Conservation (phyloP, 2,888 invertebrate species). For the Panzeria rudis region DNA sequence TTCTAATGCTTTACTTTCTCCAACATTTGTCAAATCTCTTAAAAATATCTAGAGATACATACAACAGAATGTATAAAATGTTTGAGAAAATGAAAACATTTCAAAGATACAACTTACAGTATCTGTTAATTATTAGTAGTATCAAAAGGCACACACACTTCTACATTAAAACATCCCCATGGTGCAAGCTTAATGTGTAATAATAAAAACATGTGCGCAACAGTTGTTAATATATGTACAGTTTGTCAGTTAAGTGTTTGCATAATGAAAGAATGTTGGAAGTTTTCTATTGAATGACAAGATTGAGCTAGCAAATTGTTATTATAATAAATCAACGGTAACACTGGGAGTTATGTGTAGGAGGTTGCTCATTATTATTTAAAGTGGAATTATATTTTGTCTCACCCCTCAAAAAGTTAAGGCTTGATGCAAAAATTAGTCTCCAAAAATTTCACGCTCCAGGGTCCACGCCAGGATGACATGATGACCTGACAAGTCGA, state of each 20-base stretch:
- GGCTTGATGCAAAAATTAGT: too few species aligned
- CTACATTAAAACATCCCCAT: not conserved
- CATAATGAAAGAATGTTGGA: not conserved
- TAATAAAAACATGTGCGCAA: slow-evolving; percentile 53
- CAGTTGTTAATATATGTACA: slow-evolving; percentile 50
- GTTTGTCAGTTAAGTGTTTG: not conserved
- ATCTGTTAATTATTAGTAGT: slow-evolving; percentile 8
- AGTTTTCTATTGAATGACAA: too few species aligned
- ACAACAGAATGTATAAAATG: not conserved
- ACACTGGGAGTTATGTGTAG: too few species aligned
- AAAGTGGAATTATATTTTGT: too few species aligned
- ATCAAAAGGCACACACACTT: not conserved
- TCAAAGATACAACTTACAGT: not conserved
- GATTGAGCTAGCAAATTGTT: too few species aligned
- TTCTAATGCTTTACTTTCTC: slow-evolving; percentile 1
- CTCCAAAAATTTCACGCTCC: too few species aligned
- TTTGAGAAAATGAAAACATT: slow-evolving; percentile 19
- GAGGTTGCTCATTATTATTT: too few species aligned
- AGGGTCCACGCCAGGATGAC: too few species aligned
- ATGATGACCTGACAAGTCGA: too few species aligned
- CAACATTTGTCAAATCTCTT: slow-evolving; percentile 22
- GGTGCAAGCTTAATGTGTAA: not conserved
- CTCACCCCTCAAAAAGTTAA: too few species aligned
- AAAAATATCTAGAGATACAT: slow-evolving; percentile 3
- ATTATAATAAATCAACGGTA: too few species aligned